Evolutionary conservation across 1,140 invertebrate species (phyloP).

Genomic region (Drosophila kanapiae): DNA sequence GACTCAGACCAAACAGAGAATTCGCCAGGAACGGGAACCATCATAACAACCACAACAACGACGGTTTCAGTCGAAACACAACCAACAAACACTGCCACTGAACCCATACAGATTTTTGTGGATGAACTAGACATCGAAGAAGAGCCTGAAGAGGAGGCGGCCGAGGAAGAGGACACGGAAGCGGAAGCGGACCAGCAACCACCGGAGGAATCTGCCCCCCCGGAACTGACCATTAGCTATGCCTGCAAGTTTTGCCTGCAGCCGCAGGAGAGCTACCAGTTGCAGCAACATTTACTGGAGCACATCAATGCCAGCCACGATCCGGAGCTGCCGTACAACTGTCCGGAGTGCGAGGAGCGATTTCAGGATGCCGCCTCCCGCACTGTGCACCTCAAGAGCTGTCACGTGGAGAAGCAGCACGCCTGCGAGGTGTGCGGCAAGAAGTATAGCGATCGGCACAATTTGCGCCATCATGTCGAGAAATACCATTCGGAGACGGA

Average conservation of each 20-base stretch:
- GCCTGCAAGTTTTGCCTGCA: slow-evolving; percentile 77
- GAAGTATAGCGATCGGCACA: slow-evolving; percentile 80
- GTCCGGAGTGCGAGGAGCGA: slow-evolving; percentile 64
- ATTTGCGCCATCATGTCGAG: slow-evolving; percentile 73
- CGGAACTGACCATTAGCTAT: slow-evolving; percentile 62
- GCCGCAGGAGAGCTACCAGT: slow-evolving; percentile 63
- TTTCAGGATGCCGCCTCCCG: slow-evolving; percentile 80
- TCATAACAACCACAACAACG: slow-evolving; percentile 26
- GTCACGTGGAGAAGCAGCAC: slow-evolving; percentile 72
- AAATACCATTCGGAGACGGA: slow-evolving; percentile 82
- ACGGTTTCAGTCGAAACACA: slow-evolving; percentile 54
- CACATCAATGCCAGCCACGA: slow-evolving; percentile 70
- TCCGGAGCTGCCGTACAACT: slow-evolving; percentile 75
- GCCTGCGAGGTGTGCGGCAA: slow-evolving; percentile 74
- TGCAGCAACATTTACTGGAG: slow-evolving; percentile 68
- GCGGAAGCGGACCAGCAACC: slow-evolving; percentile 5
- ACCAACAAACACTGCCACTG: slow-evolving; percentile 67
- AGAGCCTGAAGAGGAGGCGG: slow-evolving; percentile 8
- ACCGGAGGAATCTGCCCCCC: slow-evolving; percentile 10
- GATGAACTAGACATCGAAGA: slow-evolving; percentile 57
- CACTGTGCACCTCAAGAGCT: slow-evolving; percentile 73
- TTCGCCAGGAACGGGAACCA: slow-evolving; percentile 7
- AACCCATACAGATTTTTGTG: slow-evolving; percentile 58
- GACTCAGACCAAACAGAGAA: slow-evolving; percentile 12
- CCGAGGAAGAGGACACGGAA: slow-evolving; percentile 1